Conservation (phyloP, 2,113 vertebrate genomes). For the Leucopsar rothschildi region DNA sequence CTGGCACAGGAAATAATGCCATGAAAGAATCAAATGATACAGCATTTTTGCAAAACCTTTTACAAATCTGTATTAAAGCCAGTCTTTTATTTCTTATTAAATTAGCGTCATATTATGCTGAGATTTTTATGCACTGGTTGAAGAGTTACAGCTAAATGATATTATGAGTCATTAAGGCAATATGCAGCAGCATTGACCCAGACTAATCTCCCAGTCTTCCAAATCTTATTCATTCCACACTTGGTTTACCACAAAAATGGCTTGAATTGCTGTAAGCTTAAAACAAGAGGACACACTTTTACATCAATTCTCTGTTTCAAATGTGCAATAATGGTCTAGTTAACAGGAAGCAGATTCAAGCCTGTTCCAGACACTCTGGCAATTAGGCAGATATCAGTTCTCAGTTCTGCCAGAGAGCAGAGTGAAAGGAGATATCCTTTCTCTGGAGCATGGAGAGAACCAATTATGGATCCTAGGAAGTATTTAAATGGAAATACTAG, state of each 20-base stretch:
- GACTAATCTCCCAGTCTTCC: neutral
- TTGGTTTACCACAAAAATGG: conserved; percentile 15
- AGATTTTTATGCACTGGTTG: neutral
- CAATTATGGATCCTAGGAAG: neutral
- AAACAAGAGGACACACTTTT: neutral
- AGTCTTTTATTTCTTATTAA: neutral
- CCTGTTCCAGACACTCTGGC: neutral
- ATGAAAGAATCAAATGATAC: neutral
- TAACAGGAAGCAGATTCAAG: conserved; percentile 38
- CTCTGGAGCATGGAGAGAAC: neutral
- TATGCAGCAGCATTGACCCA: neutral
- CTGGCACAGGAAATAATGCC: neutral
- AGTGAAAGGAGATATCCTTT: neutral
- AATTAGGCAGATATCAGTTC: neutral
- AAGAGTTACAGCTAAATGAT: neutral
- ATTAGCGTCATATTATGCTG: neutral
- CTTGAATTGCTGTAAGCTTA: neutral
- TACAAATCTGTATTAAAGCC: neutral
- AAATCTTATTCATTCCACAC: neutral
- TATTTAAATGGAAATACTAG: neutral
- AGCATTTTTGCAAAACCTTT: neutral
- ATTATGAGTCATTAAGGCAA: neutral
- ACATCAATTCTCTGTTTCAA: neutral
- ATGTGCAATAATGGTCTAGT: neutral
- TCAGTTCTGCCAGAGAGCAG: neutral